Evolutionary conservation across 64 coral and sea anemone genomes (phyloP).

Genomic region (Platygyra sinensis): DNA sequence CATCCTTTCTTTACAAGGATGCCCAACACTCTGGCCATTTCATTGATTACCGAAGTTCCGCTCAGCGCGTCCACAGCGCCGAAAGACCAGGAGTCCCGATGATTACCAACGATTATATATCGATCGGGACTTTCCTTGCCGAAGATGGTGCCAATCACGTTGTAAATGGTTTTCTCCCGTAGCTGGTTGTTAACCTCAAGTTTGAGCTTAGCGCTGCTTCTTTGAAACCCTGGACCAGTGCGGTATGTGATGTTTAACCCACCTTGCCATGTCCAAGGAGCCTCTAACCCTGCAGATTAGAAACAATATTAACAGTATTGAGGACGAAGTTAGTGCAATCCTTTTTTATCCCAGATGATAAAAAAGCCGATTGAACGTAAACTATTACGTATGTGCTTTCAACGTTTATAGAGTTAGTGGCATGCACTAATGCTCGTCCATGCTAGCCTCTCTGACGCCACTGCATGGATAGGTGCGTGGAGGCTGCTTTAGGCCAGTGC

Average conservation of each 20-base stretch:
- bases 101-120: slow-evolving; percentile 89
- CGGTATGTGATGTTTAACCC: slow-evolving; percentile 55
- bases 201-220: slow-evolving; percentile 42
- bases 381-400: too few species aligned
- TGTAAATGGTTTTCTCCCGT: slow-evolving; percentile 63
- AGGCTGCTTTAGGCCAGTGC: too few species aligned
- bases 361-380: too few species aligned
- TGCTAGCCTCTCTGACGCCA: too few species aligned
- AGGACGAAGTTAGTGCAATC: background rate
- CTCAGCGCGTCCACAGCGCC: slow-evolving; percentile 81
- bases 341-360: background rate
- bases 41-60: slow-evolving; percentile 83
- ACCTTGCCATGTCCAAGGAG: slow-evolving; percentile 66
- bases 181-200: slow-evolving; percentile 55
- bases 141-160: slow-evolving; percentile 80
- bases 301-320: background rate
- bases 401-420: too few species aligned
- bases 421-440: too few species aligned
- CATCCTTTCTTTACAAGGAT: slow-evolving; percentile 62
- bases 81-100: slow-evolving; percentile 87
- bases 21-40: slow-evolving; percentile 79
- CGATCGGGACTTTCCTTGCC: slow-evolving; percentile 77
- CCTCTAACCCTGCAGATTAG: slow-evolving; percentile 47
- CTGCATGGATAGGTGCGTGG: too few species aligned
- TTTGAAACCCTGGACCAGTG: slow-evolving; percentile 77